Conservation (phyloP, 2,888 invertebrate genomes). For the Arge pagana region DNA sequence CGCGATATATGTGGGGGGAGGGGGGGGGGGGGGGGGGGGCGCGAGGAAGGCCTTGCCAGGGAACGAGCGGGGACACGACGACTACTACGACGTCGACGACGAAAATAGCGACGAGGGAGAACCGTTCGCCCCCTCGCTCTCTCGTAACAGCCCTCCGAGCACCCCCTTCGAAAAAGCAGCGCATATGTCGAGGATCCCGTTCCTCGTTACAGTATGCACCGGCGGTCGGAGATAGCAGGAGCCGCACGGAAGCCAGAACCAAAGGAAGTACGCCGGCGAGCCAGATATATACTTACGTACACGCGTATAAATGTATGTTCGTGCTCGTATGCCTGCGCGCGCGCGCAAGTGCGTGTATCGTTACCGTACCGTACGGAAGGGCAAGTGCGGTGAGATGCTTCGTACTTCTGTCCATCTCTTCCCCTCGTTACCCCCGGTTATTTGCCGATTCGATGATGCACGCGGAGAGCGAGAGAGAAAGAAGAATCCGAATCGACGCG, state of each 20-base stretch:
- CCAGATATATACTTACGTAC: slow-evolving; percentile 25
- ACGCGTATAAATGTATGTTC: too few species aligned
- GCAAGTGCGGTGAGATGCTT: slow-evolving; percentile 39
- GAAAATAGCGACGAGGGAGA: slow-evolving; percentile 10
- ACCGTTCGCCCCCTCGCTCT: slow-evolving; percentile 41
- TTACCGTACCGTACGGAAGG: slow-evolving; percentile 35
- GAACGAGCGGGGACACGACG: background rate
- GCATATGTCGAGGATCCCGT: slow-evolving; percentile 46
- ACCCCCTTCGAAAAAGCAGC: too few species aligned
- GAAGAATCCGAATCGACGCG: too few species aligned
- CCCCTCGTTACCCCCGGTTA: too few species aligned
- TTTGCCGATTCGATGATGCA: too few species aligned
- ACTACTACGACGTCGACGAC: slow-evolving; percentile 33
- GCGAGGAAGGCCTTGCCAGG: slow-evolving; percentile 24
- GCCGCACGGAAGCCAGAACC: slow-evolving; percentile 28
- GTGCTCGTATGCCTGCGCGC: slow-evolving; percentile 33
- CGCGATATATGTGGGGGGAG: too few species aligned
- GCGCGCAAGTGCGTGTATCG: slow-evolving; percentile 33
- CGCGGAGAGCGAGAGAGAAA: too few species aligned
- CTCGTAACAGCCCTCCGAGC: too few species aligned
- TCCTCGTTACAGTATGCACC: slow-evolving; percentile 32
- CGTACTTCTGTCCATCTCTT: background rate
- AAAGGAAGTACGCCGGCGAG: slow-evolving; percentile 20
- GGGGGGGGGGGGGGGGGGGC: slow-evolving; percentile 24
- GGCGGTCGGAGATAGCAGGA: slow-evolving; percentile 27